Percentiles rank a stretch among this genome's conserved stretches.
Conservation (phyloP, 2,797 vertebrate species). For the Notamacropus eugenii region DNA sequence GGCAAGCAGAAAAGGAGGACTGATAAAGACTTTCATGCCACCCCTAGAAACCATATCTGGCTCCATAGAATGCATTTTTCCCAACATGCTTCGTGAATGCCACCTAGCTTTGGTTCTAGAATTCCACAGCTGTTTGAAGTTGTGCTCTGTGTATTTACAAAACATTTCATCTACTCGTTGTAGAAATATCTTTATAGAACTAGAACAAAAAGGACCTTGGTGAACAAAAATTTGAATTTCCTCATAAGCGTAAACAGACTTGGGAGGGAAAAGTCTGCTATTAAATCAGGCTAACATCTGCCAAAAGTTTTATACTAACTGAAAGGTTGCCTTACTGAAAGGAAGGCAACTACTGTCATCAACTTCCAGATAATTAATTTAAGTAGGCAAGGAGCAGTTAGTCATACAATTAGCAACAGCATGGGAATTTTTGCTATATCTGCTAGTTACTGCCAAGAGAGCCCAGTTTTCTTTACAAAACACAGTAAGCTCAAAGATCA, state of each 20-base stretch:
- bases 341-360: slow-evolving; percentile 17
- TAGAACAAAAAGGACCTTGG: neutral
- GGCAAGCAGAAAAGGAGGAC: neutral
- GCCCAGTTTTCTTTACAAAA: slow-evolving; percentile 13
- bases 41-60: neutral
- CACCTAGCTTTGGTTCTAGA: neutral
- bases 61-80: neutral
- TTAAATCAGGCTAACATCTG: slow-evolving; percentile 55
- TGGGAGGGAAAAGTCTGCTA: slow-evolving; percentile 17
- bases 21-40: neutral
- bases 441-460: slow-evolving; percentile 6
- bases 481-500: slow-evolving; percentile 23
- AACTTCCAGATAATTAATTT: slow-evolving; percentile 62
- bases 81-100: neutral
- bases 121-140: neutral
- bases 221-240: neutral
- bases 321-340: slow-evolving; percentile 51
- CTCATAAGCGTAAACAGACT: slow-evolving; percentile 53
- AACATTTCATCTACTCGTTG: neutral
- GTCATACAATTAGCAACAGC: slow-evolving; percentile 38
- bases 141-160: slow-evolving; percentile 24
- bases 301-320: slow-evolving; percentile 40
- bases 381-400: slow-evolving; percentile 48
- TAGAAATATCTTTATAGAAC: neutral
- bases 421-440: slow-evolving; percentile 15